phyloP scores from a whole-genome alignment of 1,140 invertebrate genomes.

The Mya arenaria region DNA sequence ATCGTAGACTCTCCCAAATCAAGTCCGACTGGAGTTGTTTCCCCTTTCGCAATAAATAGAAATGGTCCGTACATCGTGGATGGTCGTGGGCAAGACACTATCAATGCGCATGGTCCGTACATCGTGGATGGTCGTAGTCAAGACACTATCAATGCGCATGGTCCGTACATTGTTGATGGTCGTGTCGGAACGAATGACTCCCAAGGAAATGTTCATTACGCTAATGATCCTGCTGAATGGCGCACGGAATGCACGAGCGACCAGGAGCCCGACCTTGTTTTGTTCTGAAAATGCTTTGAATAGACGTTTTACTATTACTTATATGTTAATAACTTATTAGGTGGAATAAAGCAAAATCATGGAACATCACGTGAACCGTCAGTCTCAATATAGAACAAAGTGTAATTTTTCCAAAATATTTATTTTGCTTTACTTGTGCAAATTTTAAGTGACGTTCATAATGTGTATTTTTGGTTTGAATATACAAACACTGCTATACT shows the following conservation, averaged over 20 bases:
- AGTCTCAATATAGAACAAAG: too few species aligned
- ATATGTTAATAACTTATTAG: too few species aligned
- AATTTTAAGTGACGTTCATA: too few species aligned
- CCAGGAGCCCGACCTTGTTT: slow-evolving; percentile 30
- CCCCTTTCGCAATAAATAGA: slow-evolving; percentile 41
- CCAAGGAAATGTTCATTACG: not conserved
- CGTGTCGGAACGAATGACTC: not conserved
- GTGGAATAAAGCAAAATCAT: too few species aligned
- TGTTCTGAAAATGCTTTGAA: too few species aligned
- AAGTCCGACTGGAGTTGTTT: not conserved
- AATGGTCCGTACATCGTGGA: slow-evolving; percentile 44
- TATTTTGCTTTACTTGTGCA: too few species aligned
- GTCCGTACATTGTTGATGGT: slow-evolving; percentile 42
- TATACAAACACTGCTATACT: too few species aligned
- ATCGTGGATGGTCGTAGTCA: too few species aligned
- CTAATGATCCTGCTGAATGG: slow-evolving; percentile 31
- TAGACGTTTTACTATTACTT: too few species aligned
- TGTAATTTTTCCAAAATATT: too few species aligned
- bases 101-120: not conserved
- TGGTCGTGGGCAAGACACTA: slow-evolving; percentile 4
- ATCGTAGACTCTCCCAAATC: slow-evolving; percentile 9
- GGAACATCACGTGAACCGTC: too few species aligned
- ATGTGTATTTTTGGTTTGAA: too few species aligned
- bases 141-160: slow-evolving; percentile 32
- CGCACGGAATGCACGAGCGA: slow-evolving; percentile 27